phyloP scores from a whole-genome alignment of 2,888 invertebrate genomes.

The Xylocampa areola region DNA sequence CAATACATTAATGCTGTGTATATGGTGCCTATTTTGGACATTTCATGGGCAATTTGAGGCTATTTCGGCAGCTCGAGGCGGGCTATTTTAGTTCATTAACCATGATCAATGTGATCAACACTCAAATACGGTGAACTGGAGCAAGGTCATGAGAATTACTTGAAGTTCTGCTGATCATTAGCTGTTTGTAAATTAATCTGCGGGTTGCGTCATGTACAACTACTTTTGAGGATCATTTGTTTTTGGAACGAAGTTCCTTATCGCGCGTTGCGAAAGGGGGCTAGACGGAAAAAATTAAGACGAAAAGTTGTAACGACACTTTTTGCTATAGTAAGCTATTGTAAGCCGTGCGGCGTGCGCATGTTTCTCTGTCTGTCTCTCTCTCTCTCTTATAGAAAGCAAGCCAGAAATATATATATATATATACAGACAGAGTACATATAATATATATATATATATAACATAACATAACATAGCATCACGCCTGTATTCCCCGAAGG shows the following conservation, averaged over 20 bases:
- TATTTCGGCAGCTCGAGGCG: slow-evolving; percentile 44
- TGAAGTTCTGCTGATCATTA: slow-evolving; percentile 40
- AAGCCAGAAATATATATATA: too few species aligned
- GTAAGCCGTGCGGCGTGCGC: too few species aligned
- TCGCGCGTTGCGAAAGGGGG: too few species aligned
- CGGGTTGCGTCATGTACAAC: slow-evolving; percentile 15
- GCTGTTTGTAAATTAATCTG: slow-evolving; percentile 24
- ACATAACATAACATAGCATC: too few species aligned
- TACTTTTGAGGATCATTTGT: slow-evolving; percentile 6
- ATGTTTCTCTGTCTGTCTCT: too few species aligned
- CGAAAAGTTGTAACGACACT: too few species aligned
- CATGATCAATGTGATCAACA: slow-evolving; percentile 49
- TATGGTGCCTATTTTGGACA: slow-evolving; percentile 10
- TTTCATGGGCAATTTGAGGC: slow-evolving; percentile 38
- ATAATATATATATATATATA: too few species aligned
- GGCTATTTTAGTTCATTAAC: slow-evolving; percentile 29
- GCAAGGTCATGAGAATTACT: slow-evolving; percentile 57
- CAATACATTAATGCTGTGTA: background rate
- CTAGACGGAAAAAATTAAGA: too few species aligned
- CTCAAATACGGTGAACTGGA: slow-evolving; percentile 44
- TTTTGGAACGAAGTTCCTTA: slow-evolving; percentile 12
- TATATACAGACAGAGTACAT: too few species aligned
- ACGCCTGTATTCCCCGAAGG: too few species aligned
- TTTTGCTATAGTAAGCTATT: too few species aligned
- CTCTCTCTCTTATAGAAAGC: too few species aligned